Conservation (phyloP, 2,113 vertebrate species). For the Emberiza fucata region DNA sequence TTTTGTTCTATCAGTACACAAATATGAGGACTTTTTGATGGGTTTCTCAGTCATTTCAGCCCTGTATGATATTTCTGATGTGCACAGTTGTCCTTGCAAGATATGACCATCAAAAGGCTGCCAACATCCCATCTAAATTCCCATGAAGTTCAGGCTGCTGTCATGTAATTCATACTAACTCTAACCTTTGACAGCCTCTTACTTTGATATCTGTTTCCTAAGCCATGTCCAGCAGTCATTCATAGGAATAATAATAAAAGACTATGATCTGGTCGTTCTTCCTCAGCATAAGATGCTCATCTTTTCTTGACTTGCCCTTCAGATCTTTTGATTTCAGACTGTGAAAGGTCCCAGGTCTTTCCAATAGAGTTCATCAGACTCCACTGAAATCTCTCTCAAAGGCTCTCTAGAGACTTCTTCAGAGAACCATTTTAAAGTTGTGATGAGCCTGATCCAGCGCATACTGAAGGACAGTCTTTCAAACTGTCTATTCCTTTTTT, state of each 20-base stretch:
- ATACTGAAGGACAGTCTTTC: background rate
- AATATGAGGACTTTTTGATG: rapidly evolving
- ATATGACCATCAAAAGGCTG: background rate
- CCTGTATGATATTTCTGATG: background rate
- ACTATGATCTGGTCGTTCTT: background rate
- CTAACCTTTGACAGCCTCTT: background rate
- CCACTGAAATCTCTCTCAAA: background rate
- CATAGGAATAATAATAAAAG: background rate
- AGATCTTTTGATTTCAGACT: background rate
- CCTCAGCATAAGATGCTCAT: background rate
- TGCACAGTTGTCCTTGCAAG: background rate
- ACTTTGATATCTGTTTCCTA: background rate
- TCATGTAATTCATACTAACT: background rate
- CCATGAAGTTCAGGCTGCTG: background rate
- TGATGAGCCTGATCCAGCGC: background rate
- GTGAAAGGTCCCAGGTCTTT: background rate
- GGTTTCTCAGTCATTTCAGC: background rate
- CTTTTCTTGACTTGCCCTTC: background rate
- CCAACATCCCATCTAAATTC: background rate
- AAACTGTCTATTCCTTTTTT: no score
- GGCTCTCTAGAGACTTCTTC: background rate
- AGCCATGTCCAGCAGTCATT: background rate
- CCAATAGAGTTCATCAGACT: background rate
- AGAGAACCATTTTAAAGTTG: background rate
- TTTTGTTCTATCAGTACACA: background rate